These are phyloP conservation scores for Serranus cabrilla DNA, from an alignment of 2,797 vertebrate genomes.

Conservation along the genomic window DNA sequence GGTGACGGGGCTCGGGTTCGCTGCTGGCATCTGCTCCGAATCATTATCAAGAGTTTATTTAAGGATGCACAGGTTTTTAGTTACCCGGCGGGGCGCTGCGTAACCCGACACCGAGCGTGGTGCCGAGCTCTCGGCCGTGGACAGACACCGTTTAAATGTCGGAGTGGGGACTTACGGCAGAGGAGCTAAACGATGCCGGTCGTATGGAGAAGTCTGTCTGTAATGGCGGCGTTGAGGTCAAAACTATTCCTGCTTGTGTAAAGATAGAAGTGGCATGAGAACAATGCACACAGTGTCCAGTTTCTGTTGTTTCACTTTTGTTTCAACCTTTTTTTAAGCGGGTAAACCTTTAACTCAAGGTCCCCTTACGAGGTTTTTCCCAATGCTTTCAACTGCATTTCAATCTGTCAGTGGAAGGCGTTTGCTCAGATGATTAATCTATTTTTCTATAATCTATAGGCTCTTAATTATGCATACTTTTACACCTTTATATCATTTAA, in stretches of 20 bases:
- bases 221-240: slow-evolving; percentile 7
- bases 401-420: neutral
- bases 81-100: slow-evolving; percentile 52
- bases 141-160: slow-evolving; percentile 35
- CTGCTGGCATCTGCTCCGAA: slow-evolving; percentile 55
- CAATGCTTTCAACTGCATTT: neutral
- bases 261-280: slow-evolving; percentile 4
- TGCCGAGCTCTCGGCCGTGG: slow-evolving; percentile 6
- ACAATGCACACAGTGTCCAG: neutral
- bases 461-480: no score
- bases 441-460: no score
- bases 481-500: no score
- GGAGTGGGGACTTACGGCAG: slow-evolving; percentile 17
- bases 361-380: neutral
- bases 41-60: slow-evolving; percentile 78
- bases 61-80: slow-evolving; percentile 54
- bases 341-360: neutral
- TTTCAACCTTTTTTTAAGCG: no score
- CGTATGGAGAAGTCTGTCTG: slow-evolving; percentile 15
- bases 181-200: slow-evolving; percentile 23
- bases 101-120: slow-evolving; percentile 55
- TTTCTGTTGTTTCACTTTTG: neutral
- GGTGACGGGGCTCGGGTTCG: slow-evolving; percentile 69
- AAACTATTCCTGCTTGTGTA: slow-evolving; percentile 13
- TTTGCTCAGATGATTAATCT: neutral